These are phyloP conservation scores for Mythimna pallens DNA, from an alignment of 2,888 invertebrate species.

Conservation along the genomic window DNA sequence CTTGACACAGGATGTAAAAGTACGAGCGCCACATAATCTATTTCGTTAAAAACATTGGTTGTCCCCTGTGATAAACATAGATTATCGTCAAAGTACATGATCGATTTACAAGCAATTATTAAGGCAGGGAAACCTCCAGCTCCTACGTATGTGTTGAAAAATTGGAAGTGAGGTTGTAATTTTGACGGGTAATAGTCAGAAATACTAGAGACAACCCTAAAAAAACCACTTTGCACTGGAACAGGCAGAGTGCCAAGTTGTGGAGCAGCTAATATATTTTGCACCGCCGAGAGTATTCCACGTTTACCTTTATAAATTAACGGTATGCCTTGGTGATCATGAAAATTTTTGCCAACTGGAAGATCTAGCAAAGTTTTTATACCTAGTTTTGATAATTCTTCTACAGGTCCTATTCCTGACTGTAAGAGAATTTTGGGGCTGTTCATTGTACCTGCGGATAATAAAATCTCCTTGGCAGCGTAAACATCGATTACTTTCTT, in stretches of 20 bases:
- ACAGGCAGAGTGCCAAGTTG: constrained; percentile 73
- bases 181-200: constrained; percentile 36
- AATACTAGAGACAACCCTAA: constrained; percentile 69
- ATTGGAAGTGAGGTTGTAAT: constrained; percentile 79
- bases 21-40: constrained; percentile 71
- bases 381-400: constrained; percentile 71
- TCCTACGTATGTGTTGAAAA: constrained; percentile 79
- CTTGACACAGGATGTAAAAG: constrained; percentile 81
- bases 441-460: constrained; percentile 82
- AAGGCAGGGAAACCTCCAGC: constrained; percentile 74
- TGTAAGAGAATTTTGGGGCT: constrained; percentile 83
- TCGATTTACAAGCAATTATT: constrained; percentile 68
- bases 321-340: constrained; percentile 77
- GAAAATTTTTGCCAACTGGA: constrained; percentile 83
- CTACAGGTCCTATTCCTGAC: constrained; percentile 82
- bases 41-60: constrained; percentile 74
- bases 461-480: constrained; percentile 78
- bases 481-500: constrained; percentile 73
- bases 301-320: constrained; percentile 75
- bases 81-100: constrained; percentile 68
- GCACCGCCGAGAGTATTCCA: constrained; percentile 78
- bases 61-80: constrained; percentile 74
- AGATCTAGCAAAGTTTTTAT: constrained; percentile 77
- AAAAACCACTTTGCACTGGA: constrained; percentile 77
- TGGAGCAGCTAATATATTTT: constrained; percentile 66